These are phyloP conservation scores for Protonibea diacanthus DNA, from an alignment of 2,797 vertebrate genomes.

Conservation along the genomic window DNA sequence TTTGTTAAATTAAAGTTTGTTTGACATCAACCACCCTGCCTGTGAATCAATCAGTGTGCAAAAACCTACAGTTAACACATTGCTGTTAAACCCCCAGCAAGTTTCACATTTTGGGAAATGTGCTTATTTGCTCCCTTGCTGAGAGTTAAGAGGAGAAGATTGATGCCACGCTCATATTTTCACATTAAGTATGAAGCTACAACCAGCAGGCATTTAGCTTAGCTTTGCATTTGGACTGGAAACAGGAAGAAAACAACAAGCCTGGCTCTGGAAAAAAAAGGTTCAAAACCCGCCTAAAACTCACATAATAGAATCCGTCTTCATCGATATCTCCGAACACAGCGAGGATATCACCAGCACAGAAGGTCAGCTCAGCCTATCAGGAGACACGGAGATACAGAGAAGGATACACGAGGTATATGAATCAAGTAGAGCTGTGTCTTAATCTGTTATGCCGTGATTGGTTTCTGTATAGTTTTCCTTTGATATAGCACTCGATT, in stretches of 20 bases:
- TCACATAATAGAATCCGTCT: slow-evolving; percentile 98
- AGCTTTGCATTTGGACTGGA: neutral
- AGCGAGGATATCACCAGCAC: slow-evolving; percentile 95
- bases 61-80: neutral
- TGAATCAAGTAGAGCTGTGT: neutral
- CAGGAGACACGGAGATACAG: slow-evolving; percentile 48
- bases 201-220: neutral
- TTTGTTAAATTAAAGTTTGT: slow-evolving; percentile 8
- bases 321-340: slow-evolving; percentile 98
- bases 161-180: neutral
- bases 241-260: neutral
- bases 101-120: neutral
- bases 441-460: neutral
- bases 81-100: neutral
- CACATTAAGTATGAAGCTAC: neutral
- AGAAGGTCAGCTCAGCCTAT: slow-evolving; percentile 96
- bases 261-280: neutral
- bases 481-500: neutral
- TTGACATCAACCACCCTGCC: neutral
- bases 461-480: neutral
- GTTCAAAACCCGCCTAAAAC: slow-evolving; percentile 64
- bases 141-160: neutral
- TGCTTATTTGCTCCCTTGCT: neutral
- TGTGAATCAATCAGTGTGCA: neutral
- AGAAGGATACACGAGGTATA: slow-evolving; percentile 13